These are phyloP conservation scores for Copidosoma aretas DNA, from an alignment of 2,888 invertebrate species.

Conservation along the genomic window DNA sequence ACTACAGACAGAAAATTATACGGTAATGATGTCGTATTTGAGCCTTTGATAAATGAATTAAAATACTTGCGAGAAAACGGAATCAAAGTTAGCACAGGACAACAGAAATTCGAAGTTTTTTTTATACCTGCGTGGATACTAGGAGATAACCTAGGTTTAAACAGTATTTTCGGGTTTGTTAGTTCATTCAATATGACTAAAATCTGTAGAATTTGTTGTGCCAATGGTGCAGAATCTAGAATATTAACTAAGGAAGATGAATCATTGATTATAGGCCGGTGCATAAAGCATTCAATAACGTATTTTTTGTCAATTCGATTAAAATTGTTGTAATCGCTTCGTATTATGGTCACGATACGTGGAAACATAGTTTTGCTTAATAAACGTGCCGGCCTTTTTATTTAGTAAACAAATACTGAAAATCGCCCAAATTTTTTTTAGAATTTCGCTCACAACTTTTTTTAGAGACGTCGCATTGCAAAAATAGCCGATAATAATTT, in stretches of 20 bases:
- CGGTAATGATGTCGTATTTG: conserved; percentile 23
- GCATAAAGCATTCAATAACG: too few relatives aligned
- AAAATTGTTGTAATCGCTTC: too few relatives aligned
- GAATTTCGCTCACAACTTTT: too few relatives aligned
- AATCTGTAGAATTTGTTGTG: conserved; percentile 34
- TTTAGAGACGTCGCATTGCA: too few relatives aligned
- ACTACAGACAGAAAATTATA: conserved; percentile 29
- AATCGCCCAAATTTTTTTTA: too few relatives aligned
- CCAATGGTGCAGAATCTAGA: not conserved
- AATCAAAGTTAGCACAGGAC: conserved; percentile 7
- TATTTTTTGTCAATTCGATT: too few relatives aligned
- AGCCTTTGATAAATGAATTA: conserved; percentile 21
- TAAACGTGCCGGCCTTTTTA: too few relatives aligned
- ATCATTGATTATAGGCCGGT: too few relatives aligned
- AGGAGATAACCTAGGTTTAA: conserved; percentile 34
- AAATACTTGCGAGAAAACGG: conserved; percentile 14
- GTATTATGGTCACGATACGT: too few relatives aligned
- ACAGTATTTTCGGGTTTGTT: conserved; percentile 31
- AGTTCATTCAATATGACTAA: conserved; percentile 22
- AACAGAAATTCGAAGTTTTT: conserved; percentile 11
- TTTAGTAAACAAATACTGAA: too few relatives aligned
- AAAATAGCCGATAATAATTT: too few relatives aligned
- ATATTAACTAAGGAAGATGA: conserved; percentile 25
- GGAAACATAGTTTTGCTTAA: too few relatives aligned
- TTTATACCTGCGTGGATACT: conserved; percentile 24